phyloP scores from a whole-genome alignment of 2,888 invertebrate species.

The Yponomeuta malinellus region DNA sequence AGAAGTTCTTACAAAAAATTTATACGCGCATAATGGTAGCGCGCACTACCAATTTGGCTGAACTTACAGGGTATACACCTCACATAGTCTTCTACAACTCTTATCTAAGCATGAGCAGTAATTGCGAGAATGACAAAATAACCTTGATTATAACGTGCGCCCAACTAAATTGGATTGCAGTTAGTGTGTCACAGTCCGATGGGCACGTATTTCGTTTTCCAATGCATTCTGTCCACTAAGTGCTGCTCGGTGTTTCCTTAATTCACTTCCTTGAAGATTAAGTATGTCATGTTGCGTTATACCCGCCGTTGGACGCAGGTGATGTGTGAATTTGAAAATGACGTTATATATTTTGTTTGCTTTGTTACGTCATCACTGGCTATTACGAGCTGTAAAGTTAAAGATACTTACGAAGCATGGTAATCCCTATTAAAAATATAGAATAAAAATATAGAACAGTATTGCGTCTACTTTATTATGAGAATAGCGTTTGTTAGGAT shows the following conservation, averaged over 20 bases:
- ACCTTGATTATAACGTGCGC: conserved; percentile 3
- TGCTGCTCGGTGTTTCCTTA: not conserved
- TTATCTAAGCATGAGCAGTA: not conserved
- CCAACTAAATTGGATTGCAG: conserved; percentile 4
- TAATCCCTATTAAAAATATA: not conserved
- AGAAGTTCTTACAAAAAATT: too few species aligned
- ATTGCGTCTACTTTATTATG: too few species aligned
- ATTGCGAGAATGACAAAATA: not conserved
- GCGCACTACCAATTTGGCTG: too few species aligned
- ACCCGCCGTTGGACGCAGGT: not conserved
- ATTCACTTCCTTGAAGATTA: not conserved
- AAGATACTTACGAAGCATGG: not conserved
- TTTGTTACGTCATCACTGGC: not conserved
- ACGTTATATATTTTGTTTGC: not conserved
- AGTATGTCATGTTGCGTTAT: not conserved
- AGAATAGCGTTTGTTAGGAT: too few species aligned
- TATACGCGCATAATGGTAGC: too few species aligned
- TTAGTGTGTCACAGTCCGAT: conserved; percentile 11
- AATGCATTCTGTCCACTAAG: conserved; percentile 4
- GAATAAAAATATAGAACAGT: not conserved
- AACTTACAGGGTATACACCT: too few species aligned
- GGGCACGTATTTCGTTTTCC: conserved; percentile 8
- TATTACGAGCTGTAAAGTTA: not conserved
- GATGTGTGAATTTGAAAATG: not conserved
- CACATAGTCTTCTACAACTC: too few species aligned